Conservation (phyloP, 2,888 invertebrate species). For the Psylliodes chrysocephalus region DNA sequence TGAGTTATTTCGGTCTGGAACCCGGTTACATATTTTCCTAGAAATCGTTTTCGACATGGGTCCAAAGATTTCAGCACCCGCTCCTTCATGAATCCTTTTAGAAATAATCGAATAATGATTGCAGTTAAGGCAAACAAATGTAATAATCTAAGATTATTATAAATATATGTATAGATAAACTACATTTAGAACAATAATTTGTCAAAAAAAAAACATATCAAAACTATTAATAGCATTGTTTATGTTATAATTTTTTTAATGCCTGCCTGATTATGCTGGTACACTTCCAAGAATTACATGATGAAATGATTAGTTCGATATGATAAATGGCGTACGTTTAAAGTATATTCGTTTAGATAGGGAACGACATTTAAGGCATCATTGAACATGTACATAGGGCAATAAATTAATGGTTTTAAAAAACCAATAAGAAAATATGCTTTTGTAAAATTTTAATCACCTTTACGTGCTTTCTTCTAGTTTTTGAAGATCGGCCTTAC, state of each 20-base stretch:
- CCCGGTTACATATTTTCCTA: too few relatives aligned
- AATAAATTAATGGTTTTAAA: slow-evolving; percentile 8
- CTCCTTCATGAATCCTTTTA: too few relatives aligned
- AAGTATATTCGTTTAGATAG: neutral
- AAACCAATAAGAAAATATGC: neutral
- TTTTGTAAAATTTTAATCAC: slow-evolving; percentile 10
- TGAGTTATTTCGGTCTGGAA: too few relatives aligned
- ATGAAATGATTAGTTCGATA: neutral
- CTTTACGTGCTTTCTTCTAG: slow-evolving; percentile 16
- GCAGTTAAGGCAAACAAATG: slow-evolving; percentile 1
- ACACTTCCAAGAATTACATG: neutral
- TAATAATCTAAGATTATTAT: slow-evolving; percentile 5
- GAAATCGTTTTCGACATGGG: too few relatives aligned
- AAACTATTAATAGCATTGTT: neutral
- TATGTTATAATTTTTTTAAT: too few relatives aligned
- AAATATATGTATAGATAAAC: slow-evolving; percentile 5
- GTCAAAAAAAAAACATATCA: neutral
- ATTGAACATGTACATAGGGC: neutral
- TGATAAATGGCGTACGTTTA: neutral
- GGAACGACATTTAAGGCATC: neutral
- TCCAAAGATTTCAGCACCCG: too few relatives aligned
- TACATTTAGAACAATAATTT: neutral
- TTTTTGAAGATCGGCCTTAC: slow-evolving; percentile 17
- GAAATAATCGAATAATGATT: neutral
- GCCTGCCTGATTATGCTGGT: too few relatives aligned